Evolutionary conservation across 2,888 invertebrate species (phyloP), one percentile per base, ranked within the genome.

Genomic region (Drosophila helvetica): DNA sequence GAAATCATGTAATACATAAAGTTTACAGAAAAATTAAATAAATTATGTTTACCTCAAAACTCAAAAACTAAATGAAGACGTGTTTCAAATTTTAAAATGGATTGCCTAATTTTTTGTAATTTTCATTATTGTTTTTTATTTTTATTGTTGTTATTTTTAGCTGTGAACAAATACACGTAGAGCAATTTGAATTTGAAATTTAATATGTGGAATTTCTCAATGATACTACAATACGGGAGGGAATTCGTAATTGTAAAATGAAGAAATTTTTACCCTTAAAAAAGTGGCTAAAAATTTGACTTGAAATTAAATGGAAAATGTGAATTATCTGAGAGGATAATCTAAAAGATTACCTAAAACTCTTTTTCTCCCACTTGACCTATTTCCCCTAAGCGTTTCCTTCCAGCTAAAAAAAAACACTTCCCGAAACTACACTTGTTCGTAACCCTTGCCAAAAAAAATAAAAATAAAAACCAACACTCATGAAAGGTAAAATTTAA

Each of bases 391-490:
- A 25, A 57, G 27, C n/a, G 33, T 15, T 33, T 33, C 33, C 33
- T 15, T 5, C 1, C 15, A 33, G 33, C 33, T 33, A n/a, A n/a
- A n/a, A 12, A 33, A 33, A 12, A 33, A 33, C 30, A 1, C 33
- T 5, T 15, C 5, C 6, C 2, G 4, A 38, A 15, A 15, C 38
- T 22, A 10, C 25, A 38, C 25, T 27, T 58, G 47, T 27, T 15
- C 38, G 19, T 22, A 62, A 15, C 52, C 62, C 57, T 72, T 77
- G 77, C 62, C 67, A 70, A 81, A 73, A 73, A 55, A 50, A 67
- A n/a, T n/a, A n/a, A n/a, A n/a, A n/a, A n/a, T n/a, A n/a, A n/a
- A n/a, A n/a, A n/a, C n/a, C n/a, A 70, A 54, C 27, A 56, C n/a
- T 17, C 19, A 18, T 52, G 7, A 52, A 33, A 17, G 15, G 10